A percentile compares a stretch with the other conserved stretches of the same genome.
Conservation (phyloP, 2,797 vertebrate species). For the Ptychadena robeensis region DNA sequence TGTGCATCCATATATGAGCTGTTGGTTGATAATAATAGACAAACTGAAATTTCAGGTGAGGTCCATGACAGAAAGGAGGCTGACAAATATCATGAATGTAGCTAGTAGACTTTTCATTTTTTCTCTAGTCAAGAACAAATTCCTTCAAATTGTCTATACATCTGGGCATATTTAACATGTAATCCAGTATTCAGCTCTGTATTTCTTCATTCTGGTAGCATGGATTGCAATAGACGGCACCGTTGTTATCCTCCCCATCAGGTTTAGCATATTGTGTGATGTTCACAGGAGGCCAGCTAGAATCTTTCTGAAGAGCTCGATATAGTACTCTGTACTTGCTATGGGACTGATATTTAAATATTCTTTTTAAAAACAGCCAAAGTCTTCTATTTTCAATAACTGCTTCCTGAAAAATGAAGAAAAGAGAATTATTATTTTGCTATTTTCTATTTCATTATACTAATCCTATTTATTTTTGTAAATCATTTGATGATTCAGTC, state of each 20-base stretch:
- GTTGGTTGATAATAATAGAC: too few relatives aligned
- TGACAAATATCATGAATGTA: too few relatives aligned
- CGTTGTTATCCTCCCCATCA: background rate
- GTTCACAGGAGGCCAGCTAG: slow-evolving; percentile 55
- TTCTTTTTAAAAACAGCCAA: slow-evolving; percentile 53
- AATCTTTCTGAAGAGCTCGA: slow-evolving; percentile 47
- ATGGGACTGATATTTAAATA: slow-evolving; percentile 37
- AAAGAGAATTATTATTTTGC: background rate
- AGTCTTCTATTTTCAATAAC: slow-evolving; percentile 60
- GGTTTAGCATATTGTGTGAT: slow-evolving; percentile 13
- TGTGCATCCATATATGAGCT: too few relatives aligned
- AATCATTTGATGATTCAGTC: too few relatives aligned
- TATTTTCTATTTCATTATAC: background rate
- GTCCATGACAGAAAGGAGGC: background rate
- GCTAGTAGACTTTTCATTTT: background rate
- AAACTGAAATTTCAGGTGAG: too few relatives aligned
- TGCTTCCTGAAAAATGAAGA: slow-evolving; percentile 41
- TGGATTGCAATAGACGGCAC: slow-evolving; percentile 19
- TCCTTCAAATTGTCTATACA: too few relatives aligned
- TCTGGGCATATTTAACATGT: too few relatives aligned
- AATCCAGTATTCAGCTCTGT: background rate
- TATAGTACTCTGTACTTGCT: slow-evolving; percentile 53
- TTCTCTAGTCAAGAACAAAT: background rate
- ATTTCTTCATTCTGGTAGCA: slow-evolving; percentile 41
- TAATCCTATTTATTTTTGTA: too few relatives aligned